Conservation (phyloP, 2,797 vertebrate species). For the Pantherophis alleghaniensis region DNA sequence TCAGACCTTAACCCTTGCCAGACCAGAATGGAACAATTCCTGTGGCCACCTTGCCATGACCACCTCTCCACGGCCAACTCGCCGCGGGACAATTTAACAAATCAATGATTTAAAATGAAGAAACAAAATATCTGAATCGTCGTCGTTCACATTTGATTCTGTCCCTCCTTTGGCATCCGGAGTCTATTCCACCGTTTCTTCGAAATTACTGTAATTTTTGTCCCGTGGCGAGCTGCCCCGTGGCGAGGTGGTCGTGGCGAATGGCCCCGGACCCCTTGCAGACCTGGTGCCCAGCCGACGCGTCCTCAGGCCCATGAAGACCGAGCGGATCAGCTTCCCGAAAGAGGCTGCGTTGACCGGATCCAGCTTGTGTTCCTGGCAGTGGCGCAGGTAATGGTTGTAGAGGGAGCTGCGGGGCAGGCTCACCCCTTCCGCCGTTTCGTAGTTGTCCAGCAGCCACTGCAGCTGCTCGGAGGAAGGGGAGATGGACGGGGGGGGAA, state of each 20-base stretch:
- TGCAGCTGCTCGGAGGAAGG: slow-evolving; percentile 80
- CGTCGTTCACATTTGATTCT: neutral
- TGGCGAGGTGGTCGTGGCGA: no score
- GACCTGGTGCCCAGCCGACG: slow-evolving; percentile 94
- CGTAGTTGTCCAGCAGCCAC: slow-evolving; percentile 97
- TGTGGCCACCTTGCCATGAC: no score
- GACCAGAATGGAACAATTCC: neutral
- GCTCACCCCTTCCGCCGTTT: slow-evolving; percentile 94
- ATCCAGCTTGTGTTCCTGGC: slow-evolving; percentile 96
- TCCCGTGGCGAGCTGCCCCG: accelerated
- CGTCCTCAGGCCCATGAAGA: slow-evolving; percentile 95
- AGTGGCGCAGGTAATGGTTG: slow-evolving; percentile 95
- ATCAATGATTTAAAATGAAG: neutral
- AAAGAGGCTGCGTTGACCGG: slow-evolving; percentile 96
- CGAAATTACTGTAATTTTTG: accelerated
- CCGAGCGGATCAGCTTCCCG: slow-evolving; percentile 95
- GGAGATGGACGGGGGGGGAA: neutral
- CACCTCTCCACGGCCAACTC: no score
- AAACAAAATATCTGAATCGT: no score
- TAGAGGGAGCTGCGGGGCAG: slow-evolving; percentile 93
- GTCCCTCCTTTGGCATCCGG: neutral
- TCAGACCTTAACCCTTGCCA: no score
- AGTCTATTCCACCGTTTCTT: neutral
- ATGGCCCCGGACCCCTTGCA: neutral
- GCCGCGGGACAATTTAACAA: neutral